Percentiles rank a stretch among this genome's conserved stretches.
phyloP scores from a whole-genome alignment of 2,797 vertebrate species.

The Erpetoichthys calabaricus region DNA sequence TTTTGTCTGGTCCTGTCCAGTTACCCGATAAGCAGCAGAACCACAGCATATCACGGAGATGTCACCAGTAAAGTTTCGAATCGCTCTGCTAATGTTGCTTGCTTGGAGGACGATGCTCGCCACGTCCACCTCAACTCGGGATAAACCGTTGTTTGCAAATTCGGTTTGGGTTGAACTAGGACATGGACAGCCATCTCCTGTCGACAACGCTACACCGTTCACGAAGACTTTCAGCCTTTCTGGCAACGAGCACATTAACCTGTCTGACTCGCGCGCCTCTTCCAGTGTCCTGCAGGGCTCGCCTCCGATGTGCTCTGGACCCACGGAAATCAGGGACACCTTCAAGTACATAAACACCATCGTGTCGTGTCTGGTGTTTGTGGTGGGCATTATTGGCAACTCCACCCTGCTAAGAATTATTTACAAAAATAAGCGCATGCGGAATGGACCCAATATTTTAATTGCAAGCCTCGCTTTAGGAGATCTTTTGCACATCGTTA shows the following conservation, averaged over 20 bases:
- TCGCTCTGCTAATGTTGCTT: no score
- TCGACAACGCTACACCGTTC: slow-evolving; percentile 4
- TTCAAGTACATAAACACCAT: slow-evolving; percentile 78
- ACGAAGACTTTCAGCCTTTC: slow-evolving; percentile 15
- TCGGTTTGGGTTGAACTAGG: no score
- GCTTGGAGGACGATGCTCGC: no score
- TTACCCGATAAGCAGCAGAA: no score
- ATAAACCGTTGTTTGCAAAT: no score
- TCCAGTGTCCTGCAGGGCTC: slow-evolving; percentile 22
- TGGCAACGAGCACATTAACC: neutral
- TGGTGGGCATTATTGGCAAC: slow-evolving; percentile 76
- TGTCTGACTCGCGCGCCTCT: no score
- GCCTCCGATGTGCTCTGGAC: slow-evolving; percentile 49
- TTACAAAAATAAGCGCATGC: slow-evolving; percentile 79
- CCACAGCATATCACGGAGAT: no score
- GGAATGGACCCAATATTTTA: slow-evolving; percentile 76
- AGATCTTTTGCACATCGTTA: slow-evolving; percentile 73
- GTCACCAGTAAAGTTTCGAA: no score
- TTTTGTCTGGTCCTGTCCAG: no score
- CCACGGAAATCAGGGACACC: slow-evolving; percentile 52
- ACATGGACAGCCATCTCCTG: neutral
- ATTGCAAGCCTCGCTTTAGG: slow-evolving; percentile 80
- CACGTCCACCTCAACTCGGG: no score
- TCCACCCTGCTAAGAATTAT: slow-evolving; percentile 71
- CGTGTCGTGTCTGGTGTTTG: slow-evolving; percentile 68